Evolutionary conservation across 1,140 invertebrate genomes (phyloP), one percentile per base, ranked within the genome.

Genomic region (Diplogasteroides magnus): DNA sequence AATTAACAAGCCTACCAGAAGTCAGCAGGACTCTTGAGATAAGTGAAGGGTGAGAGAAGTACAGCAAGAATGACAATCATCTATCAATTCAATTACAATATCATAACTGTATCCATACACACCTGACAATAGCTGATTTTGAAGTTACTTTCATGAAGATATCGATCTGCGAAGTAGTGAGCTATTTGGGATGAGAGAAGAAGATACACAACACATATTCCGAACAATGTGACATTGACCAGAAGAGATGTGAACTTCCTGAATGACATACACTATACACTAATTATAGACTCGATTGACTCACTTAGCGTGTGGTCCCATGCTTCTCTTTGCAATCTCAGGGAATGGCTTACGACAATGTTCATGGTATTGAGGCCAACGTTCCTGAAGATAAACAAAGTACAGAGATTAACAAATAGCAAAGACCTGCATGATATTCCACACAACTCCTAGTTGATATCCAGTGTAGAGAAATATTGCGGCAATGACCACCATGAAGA

Each of bases 361-460:
- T 48, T 80, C 83, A 74, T 86, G 82, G 79, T 87, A 86, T 68
- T 89, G 85, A 0, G 87, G 86, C 37, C 64, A 28, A 64, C 64
- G 67, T 67, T 65, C 31, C 69, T 66, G 64, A 13, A 27, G 25
- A 32, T 11, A 31, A 14, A 64, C 14, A 37, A 48, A n/a, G 31
- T 31, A 64, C 11, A 26, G 14, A 15, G 14, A n/a, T n/a, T n/a
- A n/a, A n/a, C n/a, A n/a, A n/a, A n/a, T n/a, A n/a, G n/a, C n/a
- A n/a, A n/a, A n/a, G 59, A 88, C 87, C 79, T 89, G 88, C n/a
- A 90, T 75, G n/a, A 90, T 88, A 31, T 87, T 83, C 89, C 89
- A 90, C 78, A 88, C 89, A 37, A 86, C 85, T 0, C 88, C 88
- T 0, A 90, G 82, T 25, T 82, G 75, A 29, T 80, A 76, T 25